Evolutionary conservation across 2,113 vertebrate species (phyloP), one percentile per base, ranked within the genome.

Genomic region (Aramus guarauna): DNA sequence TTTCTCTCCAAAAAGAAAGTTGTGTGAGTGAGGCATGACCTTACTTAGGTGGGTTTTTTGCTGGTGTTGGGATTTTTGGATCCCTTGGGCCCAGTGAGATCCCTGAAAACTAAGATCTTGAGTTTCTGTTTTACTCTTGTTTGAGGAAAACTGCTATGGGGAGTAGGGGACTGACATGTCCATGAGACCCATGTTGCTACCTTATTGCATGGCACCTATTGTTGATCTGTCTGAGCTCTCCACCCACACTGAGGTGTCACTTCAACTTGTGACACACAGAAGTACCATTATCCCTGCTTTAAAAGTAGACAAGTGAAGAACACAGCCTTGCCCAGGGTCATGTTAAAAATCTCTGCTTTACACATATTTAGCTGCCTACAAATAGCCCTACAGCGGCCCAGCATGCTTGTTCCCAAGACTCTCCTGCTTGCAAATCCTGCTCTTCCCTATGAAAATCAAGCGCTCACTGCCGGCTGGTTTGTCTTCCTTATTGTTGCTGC

Each of bases 401-500:
- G 36, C 29, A 12, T 1, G 1, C 71, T 74, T 66, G 60, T 71
- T 86, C 52, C 75, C 41, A 52, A 41, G 45, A 27, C 20, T 85
- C 36, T 58, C 68, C 82, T 87, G 55, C 91, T 83, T 34, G 23
- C 72, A 87, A 81, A 67, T 72, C 64, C 15, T 34, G 23, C 62
- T 87, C 45, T 71, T 45, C 58, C 62, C 81, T 43, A 9, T 21
- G 24, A 93, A 90, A 95, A 92, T 9, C 7, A 84, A 56, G 37
- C 17, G 15, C 66, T 95, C 8, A 2, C n/a, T 81, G 58, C 55
- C 6, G 15, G 18, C 71, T 89, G 85, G 63, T 92, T 94, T 88
- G 82, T 88, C 79, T 85, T 87, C 88, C 59, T 77, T 92, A 88
- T 97, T 94, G 86, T 97, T 94, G 36, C 59, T 90, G 37, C 43